phyloP scores from a whole-genome alignment of 1,140 invertebrate genomes.

The Brachionus calyciflorus region DNA sequence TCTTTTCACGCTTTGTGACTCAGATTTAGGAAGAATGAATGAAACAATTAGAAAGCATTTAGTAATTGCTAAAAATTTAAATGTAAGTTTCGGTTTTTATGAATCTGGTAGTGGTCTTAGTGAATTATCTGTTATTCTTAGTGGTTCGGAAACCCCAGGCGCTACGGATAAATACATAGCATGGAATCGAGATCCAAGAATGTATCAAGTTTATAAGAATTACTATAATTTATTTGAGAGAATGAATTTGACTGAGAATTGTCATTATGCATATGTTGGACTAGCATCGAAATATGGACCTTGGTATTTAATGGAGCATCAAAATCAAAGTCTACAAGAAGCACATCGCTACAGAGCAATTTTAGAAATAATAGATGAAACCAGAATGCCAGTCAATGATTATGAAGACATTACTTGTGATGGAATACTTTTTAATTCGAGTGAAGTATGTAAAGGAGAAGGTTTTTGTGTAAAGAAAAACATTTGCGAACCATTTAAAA shows the following conservation, averaged over 20 bases:
- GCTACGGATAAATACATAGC: constrained; percentile 24
- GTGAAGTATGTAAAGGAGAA: neutral
- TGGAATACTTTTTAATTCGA: constrained; percentile 29
- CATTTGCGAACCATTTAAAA: neutral
- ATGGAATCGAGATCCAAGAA: constrained; percentile 38
- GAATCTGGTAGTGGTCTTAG: constrained; percentile 33
- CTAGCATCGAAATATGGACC: constrained; percentile 18
- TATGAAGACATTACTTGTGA: neutral
- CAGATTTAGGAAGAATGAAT: neutral
- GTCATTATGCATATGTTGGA: constrained; percentile 28
- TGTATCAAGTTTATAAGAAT: constrained; percentile 28
- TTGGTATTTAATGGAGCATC: constrained; percentile 14
- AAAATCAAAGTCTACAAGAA: constrained; percentile 30
- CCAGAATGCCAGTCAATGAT: neutral
- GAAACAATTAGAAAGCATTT: neutral
- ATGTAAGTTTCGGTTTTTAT: constrained; percentile 19
- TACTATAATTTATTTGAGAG: neutral
- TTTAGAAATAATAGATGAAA: neutral
- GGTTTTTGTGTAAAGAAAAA: neutral
- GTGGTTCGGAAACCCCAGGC: constrained; percentile 13
- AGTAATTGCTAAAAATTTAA: neutral
- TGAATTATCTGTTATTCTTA: neutral
- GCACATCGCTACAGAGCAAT: constrained; percentile 26
- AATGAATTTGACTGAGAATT: constrained; percentile 35
- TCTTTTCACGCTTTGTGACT: neutral